Percentiles rank a stretch among this genome's conserved stretches.
Evolutionary conservation across 2,888 invertebrate species (phyloP).

Genomic region (Sipha maydis): DNA sequence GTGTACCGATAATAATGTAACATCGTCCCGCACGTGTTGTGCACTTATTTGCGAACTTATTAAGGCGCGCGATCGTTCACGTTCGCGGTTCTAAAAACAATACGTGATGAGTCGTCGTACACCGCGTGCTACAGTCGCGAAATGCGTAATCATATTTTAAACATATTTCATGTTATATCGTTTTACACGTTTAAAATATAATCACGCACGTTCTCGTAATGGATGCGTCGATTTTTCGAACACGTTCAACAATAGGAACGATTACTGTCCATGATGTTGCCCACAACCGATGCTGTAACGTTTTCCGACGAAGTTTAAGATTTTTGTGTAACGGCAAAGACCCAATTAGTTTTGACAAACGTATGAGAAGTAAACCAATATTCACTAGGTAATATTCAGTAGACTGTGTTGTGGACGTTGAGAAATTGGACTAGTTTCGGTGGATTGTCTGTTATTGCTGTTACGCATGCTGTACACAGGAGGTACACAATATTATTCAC

Average conservation of each 20-base stretch:
- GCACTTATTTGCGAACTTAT: too few species aligned
- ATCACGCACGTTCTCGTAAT: too few species aligned
- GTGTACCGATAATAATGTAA: too few species aligned
- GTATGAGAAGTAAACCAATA: constrained; percentile 46
- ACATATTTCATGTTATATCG: too few species aligned
- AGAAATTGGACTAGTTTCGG: constrained; percentile 39
- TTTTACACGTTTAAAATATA: too few species aligned
- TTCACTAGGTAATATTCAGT: background rate
- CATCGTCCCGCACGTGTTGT: too few species aligned
- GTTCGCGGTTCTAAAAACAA: too few species aligned
- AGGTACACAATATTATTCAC: background rate
- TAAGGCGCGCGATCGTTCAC: too few species aligned
- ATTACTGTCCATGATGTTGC: background rate
- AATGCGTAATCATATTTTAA: too few species aligned
- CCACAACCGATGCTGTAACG: constrained; percentile 28
- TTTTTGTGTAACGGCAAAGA: constrained; percentile 38
- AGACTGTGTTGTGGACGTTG: constrained; percentile 7
- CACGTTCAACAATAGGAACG: background rate
- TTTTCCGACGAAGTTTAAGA: constrained; percentile 37
- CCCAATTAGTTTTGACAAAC: constrained; percentile 29
- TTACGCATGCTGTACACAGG: background rate
- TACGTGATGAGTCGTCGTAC: too few species aligned
- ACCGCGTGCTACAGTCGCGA: too few species aligned
- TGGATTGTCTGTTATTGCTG: background rate
- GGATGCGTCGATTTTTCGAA: background rate